phyloP scores from a whole-genome alignment of 2,888 invertebrate genomes.

The Ormyrus pomaceus region DNA sequence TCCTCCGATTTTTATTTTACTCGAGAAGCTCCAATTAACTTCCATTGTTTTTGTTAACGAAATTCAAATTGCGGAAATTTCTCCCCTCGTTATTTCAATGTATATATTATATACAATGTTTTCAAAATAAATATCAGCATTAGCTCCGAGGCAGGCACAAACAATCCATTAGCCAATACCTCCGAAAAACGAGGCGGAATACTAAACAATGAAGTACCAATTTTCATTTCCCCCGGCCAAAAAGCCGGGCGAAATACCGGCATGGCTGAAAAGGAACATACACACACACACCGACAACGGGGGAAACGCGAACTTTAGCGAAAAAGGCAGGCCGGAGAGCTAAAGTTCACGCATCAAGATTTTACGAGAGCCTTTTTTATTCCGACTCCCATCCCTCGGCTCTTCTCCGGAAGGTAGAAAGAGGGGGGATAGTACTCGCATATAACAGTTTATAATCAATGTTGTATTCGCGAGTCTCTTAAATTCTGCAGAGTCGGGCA shows the following conservation, averaged over 20 bases:
- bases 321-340: not conserved
- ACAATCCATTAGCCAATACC: no score
- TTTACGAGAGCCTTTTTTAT: slow-evolving; percentile 50
- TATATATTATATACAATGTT: no score
- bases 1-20: no score
- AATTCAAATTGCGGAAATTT: no score
- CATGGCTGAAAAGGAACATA: not conserved
- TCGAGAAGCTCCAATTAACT: no score
- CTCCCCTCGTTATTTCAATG: no score
- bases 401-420: not conserved
- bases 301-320: not conserved
- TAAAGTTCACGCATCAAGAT: slow-evolving; percentile 50
- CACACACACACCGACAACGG: not conserved
- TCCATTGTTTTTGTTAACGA: no score
- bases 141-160: no score
- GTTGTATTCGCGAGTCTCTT: slow-evolving; percentile 59
- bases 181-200: no score
- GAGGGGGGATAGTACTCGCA: not conserved
- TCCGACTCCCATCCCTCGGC: slow-evolving; percentile 42
- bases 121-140: no score
- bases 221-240: no score
- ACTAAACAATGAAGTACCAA: not conserved
- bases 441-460: slow-evolving; percentile 61
- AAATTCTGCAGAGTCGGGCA: slow-evolving; percentile 50
- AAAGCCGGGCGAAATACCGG: not conserved